A percentile compares a stretch with the other conserved stretches of the same genome.
phyloP scores from a whole-genome alignment of 2,797 vertebrate genomes.

The Oreortyx pictus region DNA sequence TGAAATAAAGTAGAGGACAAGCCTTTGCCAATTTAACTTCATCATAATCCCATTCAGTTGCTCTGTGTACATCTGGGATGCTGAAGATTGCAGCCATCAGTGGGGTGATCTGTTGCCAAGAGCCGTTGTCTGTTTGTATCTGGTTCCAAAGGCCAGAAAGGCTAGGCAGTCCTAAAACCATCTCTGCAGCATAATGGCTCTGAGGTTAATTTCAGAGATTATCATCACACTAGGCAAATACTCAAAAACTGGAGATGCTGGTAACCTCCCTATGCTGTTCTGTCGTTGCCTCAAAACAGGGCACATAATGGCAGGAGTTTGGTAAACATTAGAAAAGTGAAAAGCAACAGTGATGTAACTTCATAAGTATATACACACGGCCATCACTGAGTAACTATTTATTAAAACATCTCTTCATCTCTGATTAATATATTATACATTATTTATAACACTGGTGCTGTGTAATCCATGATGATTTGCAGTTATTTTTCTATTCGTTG shows the following conservation, averaged over 20 bases:
- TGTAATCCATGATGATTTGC: neutral
- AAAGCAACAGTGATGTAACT: neutral
- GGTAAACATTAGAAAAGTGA: neutral
- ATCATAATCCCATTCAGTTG: constrained; percentile 21
- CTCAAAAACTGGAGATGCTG: neutral
- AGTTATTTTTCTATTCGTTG: neutral
- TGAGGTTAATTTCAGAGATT: neutral
- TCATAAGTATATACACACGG: neutral
- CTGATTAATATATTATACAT: neutral
- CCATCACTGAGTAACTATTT: neutral
- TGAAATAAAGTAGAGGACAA: neutral
- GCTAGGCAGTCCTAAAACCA: neutral
- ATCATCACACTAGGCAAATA: neutral
- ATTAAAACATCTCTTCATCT: neutral
- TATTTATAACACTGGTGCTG: neutral
- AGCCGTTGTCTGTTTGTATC: neutral
- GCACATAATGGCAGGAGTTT: neutral
- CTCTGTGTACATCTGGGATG: constrained; percentile 8
- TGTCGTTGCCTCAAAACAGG: neutral
- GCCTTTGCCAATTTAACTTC: constrained; percentile 36
- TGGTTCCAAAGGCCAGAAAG: constrained; percentile 15
- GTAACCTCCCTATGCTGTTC: neutral
- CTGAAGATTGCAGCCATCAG: neutral
- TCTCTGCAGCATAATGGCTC: neutral
- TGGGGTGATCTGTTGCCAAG: constrained; percentile 9